These are phyloP conservation scores for Esperia sulphurella DNA, from an alignment of 2,888 invertebrate genomes.

Conservation along the genomic window DNA sequence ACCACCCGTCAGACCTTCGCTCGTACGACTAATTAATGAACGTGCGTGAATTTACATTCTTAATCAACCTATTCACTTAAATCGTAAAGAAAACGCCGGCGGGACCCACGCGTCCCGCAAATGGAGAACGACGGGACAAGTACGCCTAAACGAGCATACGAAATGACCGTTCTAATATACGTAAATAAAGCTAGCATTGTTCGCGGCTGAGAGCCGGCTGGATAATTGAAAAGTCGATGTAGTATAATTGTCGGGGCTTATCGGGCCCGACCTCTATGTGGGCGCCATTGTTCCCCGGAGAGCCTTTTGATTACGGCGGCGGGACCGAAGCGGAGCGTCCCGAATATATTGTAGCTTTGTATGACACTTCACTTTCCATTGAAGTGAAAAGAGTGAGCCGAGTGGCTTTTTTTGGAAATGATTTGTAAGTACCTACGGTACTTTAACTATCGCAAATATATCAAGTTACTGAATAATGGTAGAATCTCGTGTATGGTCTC, in stretches of 20 bases:
- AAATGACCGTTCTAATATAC: constrained; percentile 76
- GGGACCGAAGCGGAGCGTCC: constrained; percentile 55
- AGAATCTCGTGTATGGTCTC: no score
- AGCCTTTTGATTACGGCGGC: constrained; percentile 75
- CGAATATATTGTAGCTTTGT: constrained; percentile 73
- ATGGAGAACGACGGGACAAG: constrained; percentile 2
- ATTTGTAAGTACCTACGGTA: background rate
- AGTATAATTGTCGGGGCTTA: constrained; percentile 78
- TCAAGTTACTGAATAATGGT: no score
- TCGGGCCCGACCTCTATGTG: constrained; percentile 73
- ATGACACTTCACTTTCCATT: constrained; percentile 72
- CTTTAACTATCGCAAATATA: no score
- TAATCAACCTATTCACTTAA: background rate
- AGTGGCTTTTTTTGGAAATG: constrained; percentile 12
- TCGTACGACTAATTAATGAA: no score
- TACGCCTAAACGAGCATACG: constrained; percentile 54
- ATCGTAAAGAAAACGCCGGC: background rate
- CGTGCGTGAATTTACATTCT: no score
- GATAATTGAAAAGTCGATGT: constrained; percentile 80
- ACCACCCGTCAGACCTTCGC: no score
- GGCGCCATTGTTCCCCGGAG: constrained; percentile 76
- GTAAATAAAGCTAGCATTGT: constrained; percentile 76
- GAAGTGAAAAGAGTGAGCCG: constrained; percentile 57
- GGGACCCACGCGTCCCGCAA: background rate
- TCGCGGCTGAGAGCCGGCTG: constrained; percentile 64